phyloP scores from a whole-genome alignment of 2,113 vertebrate species.

The Alligator mississippiensis region DNA sequence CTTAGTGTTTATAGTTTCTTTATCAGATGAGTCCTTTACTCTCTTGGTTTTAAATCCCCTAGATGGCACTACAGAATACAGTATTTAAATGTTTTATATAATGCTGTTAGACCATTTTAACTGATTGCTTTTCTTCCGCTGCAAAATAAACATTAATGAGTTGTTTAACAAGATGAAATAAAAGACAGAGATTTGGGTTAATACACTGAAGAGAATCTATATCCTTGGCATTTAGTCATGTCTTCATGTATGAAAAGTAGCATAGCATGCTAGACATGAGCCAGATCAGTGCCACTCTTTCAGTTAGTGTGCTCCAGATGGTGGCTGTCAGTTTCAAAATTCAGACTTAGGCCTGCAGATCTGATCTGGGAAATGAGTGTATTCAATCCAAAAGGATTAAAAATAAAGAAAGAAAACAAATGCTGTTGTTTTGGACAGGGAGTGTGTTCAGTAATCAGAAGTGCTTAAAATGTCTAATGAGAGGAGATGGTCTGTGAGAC shows the following conservation, averaged over 20 bases:
- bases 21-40: slow-evolving; percentile 24
- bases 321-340: slow-evolving; percentile 57
- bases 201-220: slow-evolving; percentile 37
- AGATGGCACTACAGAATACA: slow-evolving; percentile 84
- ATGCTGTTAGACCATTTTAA: slow-evolving; percentile 54
- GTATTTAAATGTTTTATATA: slow-evolving; percentile 71
- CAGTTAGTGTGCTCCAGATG: slow-evolving; percentile 61
- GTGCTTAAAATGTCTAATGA: neutral
- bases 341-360: slow-evolving; percentile 47
- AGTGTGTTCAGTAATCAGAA: neutral
- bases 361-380: slow-evolving; percentile 61
- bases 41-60: slow-evolving; percentile 74
- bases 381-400: slow-evolving; percentile 49
- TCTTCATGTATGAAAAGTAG: slow-evolving; percentile 1
- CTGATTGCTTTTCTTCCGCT: slow-evolving; percentile 57
- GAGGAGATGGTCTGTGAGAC: neutral
- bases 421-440: slow-evolving; percentile 31
- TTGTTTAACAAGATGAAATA: slow-evolving; percentile 53
- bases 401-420: slow-evolving; percentile 53
- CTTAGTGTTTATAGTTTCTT: slow-evolving; percentile 41
- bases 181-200: slow-evolving; percentile 18
- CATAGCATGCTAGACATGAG: neutral
- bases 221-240: slow-evolving; percentile 36
- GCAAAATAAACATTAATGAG: slow-evolving; percentile 63
- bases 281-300: slow-evolving; percentile 45